Evolutionary conservation across 2,888 invertebrate species (phyloP), one percentile per base, ranked within the genome.

Genomic region (Melanchra persicariae): DNA sequence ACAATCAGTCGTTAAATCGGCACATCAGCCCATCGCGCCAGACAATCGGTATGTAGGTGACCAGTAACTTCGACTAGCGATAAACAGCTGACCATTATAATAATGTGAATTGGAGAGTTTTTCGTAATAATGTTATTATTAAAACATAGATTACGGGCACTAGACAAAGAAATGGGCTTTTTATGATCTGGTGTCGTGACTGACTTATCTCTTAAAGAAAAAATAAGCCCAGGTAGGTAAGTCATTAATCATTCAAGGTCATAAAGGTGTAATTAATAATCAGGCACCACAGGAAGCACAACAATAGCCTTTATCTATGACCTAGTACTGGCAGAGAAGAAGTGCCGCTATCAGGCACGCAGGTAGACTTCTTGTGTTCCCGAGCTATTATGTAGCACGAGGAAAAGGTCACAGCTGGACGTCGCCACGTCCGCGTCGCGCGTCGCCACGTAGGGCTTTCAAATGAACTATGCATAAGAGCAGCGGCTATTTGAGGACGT

Each of bases 401-500:
- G 24, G 45, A 54, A 43, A 59, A 69, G 77, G 77, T 55, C 59
- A 55, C 59, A 59, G 55, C 59, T 77, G 77, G 59, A 40, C 47
- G 55, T 59, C 68, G 70, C 37, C 57, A 22, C 57, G 37, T n/a
- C 43, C 43, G 19, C 34, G n/a, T n/a, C n/a, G n/a, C 34, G 8
- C 34, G 34, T 34, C 34, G 34, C 37, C 57, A 37, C 57, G 37
- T 24, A 49, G 43, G n/a, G 55, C n/a, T 52, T 55, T 49, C 49
- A 45, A 63, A 57, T 62, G 55, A 67, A 64, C 61, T 65, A 70
- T 78, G 78, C 62, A 70, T 71, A 72, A 40, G 62, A 77, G 63
- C 49, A 61, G 45, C 65, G 60, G 72, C 82, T 71, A 82, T 71
- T 77, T 70, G 77, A 79, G 82, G 78, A 67, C 67, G 54, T 64